Evolutionary conservation across 2,888 invertebrate species (phyloP).

Genomic region (Ochropleura plecta): DNA sequence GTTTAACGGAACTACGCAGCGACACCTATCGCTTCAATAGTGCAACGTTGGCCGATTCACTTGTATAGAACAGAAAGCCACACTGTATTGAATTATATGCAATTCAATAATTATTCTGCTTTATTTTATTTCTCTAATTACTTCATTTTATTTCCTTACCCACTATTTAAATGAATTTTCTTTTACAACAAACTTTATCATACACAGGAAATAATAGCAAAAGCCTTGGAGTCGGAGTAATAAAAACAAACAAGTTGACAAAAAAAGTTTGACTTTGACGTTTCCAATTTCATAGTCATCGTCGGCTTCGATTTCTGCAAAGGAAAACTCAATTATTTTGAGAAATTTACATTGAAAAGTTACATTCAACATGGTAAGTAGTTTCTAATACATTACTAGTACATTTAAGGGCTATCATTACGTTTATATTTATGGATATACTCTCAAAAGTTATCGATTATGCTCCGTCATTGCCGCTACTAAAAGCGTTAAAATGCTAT

Average conservation of each 20-base stretch:
- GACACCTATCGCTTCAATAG: neutral
- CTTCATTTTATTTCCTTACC: neutral
- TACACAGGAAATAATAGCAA: neutral
- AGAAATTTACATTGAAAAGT: constrained; percentile 29
- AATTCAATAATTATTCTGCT: neutral
- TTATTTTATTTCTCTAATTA: neutral
- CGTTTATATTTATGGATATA: neutral
- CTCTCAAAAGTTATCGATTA: constrained; percentile 18
- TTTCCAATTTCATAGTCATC: constrained; percentile 66
- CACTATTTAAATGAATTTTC: neutral
- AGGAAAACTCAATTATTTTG: constrained; percentile 27
- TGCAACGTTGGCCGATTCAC: neutral
- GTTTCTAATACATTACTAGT: neutral
- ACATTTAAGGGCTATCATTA: fast-evolving
- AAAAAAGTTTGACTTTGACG: constrained; percentile 35
- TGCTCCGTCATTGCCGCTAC: constrained; percentile 62
- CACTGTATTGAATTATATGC: neutral
- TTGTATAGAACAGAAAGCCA: neutral
- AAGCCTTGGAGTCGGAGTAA: neutral
- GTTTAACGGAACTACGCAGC: neutral
- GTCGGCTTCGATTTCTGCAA: constrained; percentile 49
- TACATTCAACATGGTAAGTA: constrained; percentile 53
- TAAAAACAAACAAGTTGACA: neutral
- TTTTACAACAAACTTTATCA: neutral
- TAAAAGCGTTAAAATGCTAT: neutral